A percentile compares a stretch with the other conserved stretches of the same genome.
Conservation (phyloP, 1,140 invertebrate species). For the Diachasma alloeum region DNA sequence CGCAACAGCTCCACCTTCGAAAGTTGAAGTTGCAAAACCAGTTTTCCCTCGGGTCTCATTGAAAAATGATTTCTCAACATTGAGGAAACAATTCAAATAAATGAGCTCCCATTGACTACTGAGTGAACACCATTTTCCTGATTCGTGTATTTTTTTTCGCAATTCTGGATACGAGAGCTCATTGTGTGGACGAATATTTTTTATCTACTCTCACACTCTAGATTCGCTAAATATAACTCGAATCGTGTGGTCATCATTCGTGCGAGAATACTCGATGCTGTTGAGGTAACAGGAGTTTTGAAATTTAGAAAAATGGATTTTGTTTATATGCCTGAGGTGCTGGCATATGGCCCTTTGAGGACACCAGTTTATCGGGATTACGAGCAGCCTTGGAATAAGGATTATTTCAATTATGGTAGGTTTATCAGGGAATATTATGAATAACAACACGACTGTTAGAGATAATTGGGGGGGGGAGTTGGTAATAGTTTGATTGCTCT, state of each 20-base stretch:
- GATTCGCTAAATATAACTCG: background rate
- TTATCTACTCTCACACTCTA: background rate
- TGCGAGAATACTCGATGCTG: background rate
- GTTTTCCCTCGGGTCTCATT: background rate
- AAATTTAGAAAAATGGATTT: slow-evolving; percentile 51
- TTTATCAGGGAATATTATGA: background rate
- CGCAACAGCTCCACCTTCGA: slow-evolving; percentile 7
- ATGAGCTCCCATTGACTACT: too few relatives aligned
- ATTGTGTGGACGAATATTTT: too few relatives aligned
- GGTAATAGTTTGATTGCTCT: too few relatives aligned
- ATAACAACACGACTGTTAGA: too few relatives aligned
- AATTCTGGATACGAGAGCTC: too few relatives aligned
- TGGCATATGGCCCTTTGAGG: slow-evolving; percentile 63
- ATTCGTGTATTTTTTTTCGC: too few relatives aligned
- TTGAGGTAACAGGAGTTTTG: background rate
- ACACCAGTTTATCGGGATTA: slow-evolving; percentile 63
- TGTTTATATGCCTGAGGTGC: slow-evolving; percentile 56
- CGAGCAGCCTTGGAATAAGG: slow-evolving; percentile 60
- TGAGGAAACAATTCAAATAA: too few relatives aligned
- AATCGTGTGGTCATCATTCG: background rate
- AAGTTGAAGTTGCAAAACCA: background rate
- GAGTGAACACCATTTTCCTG: too few relatives aligned
- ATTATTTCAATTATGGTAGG: slow-evolving; percentile 54
- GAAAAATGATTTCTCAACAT: too few relatives aligned
- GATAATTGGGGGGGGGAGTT: too few relatives aligned